Evolutionary conservation across 1,140 invertebrate genomes (phyloP).

Genomic region (Drosophila sp.): DNA sequence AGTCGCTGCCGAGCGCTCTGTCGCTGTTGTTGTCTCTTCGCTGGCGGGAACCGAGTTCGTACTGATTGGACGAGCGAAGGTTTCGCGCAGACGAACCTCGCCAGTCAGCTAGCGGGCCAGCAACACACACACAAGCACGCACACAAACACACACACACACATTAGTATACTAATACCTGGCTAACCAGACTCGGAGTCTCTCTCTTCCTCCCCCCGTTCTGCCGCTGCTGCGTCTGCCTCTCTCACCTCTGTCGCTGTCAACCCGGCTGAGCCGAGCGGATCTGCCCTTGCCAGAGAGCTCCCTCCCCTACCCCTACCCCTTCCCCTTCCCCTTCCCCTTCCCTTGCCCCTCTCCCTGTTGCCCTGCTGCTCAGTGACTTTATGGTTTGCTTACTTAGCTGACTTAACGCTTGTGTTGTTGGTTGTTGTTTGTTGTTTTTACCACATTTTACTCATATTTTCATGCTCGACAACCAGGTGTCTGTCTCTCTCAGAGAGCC

Average conservation of each 20-base stretch:
- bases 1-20: slow-evolving; percentile 60
- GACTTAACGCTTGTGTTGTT: slow-evolving; percentile 43
- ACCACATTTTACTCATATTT: slow-evolving; percentile 29
- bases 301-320: too few relatives aligned
- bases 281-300: slow-evolving; percentile 8
- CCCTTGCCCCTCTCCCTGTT: not conserved
- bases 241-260: slow-evolving; percentile 26
- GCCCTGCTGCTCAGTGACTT: slow-evolving; percentile 22
- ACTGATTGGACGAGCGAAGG: slow-evolving; percentile 84
- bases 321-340: not conserved
- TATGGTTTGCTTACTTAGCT: slow-evolving; percentile 46
- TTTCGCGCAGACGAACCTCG: slow-evolving; percentile 82
- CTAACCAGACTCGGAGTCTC: slow-evolving; percentile 41
- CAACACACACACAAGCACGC: slow-evolving; percentile 1
- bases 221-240: slow-evolving; percentile 30
- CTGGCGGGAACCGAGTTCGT: slow-evolving; percentile 83
- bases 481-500: slow-evolving; percentile 27
- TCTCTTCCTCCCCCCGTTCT: slow-evolving; percentile 28
- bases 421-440: slow-evolving; percentile 51
- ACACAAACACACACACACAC: not conserved
- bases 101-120: slow-evolving; percentile 71
- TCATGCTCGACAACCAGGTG: slow-evolving; percentile 41
- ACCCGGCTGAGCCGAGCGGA: slow-evolving; percentile 20
- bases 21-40: slow-evolving; percentile 73
- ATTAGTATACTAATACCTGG: slow-evolving; percentile 17